Percentiles rank a stretch among this genome's conserved stretches.
Evolutionary conservation across 2,888 invertebrate genomes (phyloP).

Genomic region (Phaonia tiefii): DNA sequence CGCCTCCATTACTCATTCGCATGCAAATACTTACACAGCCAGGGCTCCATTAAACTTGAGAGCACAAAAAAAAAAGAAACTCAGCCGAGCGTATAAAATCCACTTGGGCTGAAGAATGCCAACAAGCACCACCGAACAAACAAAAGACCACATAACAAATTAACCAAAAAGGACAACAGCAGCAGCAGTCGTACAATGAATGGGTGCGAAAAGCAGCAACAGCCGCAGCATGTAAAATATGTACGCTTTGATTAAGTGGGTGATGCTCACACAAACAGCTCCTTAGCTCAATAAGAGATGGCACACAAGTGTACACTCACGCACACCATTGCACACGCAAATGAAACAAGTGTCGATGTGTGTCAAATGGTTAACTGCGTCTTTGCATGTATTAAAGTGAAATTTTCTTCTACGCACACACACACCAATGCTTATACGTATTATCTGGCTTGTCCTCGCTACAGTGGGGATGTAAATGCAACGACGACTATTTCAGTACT

Average conservation of each 20-base stretch:
- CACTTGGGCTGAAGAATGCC: conserved; percentile 57
- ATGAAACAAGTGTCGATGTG: conserved; percentile 15
- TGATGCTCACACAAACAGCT: conserved; percentile 55
- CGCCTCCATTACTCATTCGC: conserved; percentile 18
- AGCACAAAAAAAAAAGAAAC: conserved; percentile 2
- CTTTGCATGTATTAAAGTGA: conserved; percentile 9
- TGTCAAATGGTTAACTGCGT: conserved; percentile 6
- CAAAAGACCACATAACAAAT: conserved; percentile 63
- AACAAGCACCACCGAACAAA: conserved; percentile 31
- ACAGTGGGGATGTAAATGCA: neutral
- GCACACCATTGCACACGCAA: conserved; percentile 39
- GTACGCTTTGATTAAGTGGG: conserved; percentile 66
- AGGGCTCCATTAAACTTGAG: conserved; percentile 11
- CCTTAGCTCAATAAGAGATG: conserved; percentile 18
- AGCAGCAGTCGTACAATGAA: conserved; percentile 2
- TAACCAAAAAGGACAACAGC: conserved; percentile 65
- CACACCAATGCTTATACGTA: neutral
- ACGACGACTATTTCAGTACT: neutral
- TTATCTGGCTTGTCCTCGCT: neutral
- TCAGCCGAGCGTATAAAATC: conserved; percentile 52
- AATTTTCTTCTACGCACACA: conserved; percentile 16
- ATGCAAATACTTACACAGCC: conserved; percentile 10
- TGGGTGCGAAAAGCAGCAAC: neutral
- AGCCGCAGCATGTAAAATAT: conserved; percentile 56
- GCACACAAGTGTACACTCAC: conserved; percentile 4